Conservation (phyloP, 2,888 invertebrate species). For the Ellobium chinense region DNA sequence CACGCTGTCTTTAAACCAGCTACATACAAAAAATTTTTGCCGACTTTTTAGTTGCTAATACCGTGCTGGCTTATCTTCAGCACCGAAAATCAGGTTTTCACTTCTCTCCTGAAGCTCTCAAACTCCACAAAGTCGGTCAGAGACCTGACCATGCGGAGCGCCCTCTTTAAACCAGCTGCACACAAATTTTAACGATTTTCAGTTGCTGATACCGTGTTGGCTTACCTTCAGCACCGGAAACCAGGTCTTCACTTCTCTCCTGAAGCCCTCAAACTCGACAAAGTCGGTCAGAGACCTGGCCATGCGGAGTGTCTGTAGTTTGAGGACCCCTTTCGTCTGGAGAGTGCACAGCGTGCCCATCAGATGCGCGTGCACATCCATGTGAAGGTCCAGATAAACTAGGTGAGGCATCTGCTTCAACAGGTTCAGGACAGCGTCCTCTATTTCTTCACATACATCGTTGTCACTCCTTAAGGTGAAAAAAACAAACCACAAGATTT, state of each 20-base stretch:
- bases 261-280: constrained; percentile 15
- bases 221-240: constrained; percentile 19
- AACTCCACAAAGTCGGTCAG: constrained; percentile 13
- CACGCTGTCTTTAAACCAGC: no score
- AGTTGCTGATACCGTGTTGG: no score
- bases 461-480: constrained; percentile 17
- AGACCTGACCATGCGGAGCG: constrained; percentile 10
- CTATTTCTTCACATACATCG: constrained; percentile 6
- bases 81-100: not conserved
- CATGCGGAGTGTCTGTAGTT: constrained; percentile 12
- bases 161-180: no score
- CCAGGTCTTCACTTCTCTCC: not conserved
- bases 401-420: not conserved
- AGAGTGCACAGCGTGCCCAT: constrained; percentile 6
- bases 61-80: constrained; percentile 17
- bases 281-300: constrained; percentile 9
- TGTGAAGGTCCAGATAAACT: constrained; percentile 20
- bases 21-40: no score
- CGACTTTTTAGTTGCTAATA: no score
- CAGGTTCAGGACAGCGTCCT: not conserved
- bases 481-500: no score
- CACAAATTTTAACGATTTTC: no score
- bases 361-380: constrained; percentile 10
- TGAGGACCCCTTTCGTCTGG: not conserved
- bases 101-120: constrained; percentile 14